Evolutionary conservation across 2,797 vertebrate genomes (phyloP).

Genomic region (Setipinna tenuifilis): DNA sequence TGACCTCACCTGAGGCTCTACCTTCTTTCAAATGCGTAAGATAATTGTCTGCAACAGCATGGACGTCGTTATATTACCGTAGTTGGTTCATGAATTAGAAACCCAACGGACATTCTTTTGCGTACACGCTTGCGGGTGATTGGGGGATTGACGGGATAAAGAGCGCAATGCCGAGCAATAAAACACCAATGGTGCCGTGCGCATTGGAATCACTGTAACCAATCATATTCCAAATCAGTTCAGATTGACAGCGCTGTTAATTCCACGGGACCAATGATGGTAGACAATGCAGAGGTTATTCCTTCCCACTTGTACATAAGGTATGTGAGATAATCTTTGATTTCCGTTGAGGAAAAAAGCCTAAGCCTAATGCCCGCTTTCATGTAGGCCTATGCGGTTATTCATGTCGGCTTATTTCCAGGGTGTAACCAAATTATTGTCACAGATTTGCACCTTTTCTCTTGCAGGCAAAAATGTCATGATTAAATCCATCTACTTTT

Average conservation of each 20-base stretch:
- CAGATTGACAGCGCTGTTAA: slow-evolving; percentile 48
- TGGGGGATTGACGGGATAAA: slow-evolving; percentile 46
- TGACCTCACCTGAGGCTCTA: slow-evolving; percentile 78
- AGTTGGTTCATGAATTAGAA: slow-evolving; percentile 65
- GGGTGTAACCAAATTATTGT: background rate
- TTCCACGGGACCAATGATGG: background rate
- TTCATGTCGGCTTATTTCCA: background rate
- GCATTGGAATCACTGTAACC: slow-evolving; percentile 50
- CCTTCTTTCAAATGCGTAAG: slow-evolving; percentile 52
- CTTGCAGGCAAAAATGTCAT: no score
- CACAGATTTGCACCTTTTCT: background rate
- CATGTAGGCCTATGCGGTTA: background rate
- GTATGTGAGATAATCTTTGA: background rate
- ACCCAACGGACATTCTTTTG: slow-evolving; percentile 31
- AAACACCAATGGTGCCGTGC: slow-evolving; percentile 49
- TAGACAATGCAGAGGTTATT: background rate
- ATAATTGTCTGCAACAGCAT: accelerated
- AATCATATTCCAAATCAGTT: slow-evolving; percentile 62
- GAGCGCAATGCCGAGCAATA: slow-evolving; percentile 39
- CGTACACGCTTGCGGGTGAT: slow-evolving; percentile 36
- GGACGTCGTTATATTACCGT: slow-evolving; percentile 54
- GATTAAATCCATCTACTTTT: background rate
- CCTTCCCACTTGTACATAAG: background rate
- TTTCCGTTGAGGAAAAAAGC: background rate
- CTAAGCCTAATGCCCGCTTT: background rate